Conservation (phyloP, 1,140 invertebrate genomes). For the Aphidius gifuensis region DNA sequence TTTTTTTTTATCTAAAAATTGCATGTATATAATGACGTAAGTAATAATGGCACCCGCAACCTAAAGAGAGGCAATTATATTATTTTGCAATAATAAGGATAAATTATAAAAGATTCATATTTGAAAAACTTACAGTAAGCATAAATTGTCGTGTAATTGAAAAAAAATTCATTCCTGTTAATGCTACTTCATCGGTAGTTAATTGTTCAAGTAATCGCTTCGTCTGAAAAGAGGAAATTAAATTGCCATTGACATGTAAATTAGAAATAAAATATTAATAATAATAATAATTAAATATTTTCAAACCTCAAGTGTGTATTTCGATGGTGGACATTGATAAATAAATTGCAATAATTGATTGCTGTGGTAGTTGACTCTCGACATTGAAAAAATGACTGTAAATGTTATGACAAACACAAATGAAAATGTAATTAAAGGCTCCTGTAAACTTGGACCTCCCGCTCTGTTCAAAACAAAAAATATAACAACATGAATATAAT, state of each 20-base stretch:
- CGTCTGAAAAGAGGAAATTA: conserved; percentile 46
- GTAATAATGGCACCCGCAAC: conserved; percentile 55
- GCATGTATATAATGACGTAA: conserved; percentile 26
- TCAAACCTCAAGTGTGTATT: conserved; percentile 59
- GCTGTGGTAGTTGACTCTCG: conserved; percentile 64
- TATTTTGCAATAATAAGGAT: background rate
- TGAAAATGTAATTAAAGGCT: conserved; percentile 62
- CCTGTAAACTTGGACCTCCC: conserved; percentile 25
- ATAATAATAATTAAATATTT: conserved; percentile 10
- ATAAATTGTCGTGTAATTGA: conserved; percentile 63
- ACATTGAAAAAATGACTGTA: conserved; percentile 59
- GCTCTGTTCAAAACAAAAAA: too few relatives aligned
- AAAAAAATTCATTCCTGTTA: conserved; percentile 63
- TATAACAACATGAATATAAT: too few relatives aligned
- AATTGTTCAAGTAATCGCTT: conserved; percentile 62
- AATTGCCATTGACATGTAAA: background rate
- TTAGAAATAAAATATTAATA: conserved; percentile 2
- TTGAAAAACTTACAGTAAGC: conserved; percentile 57
- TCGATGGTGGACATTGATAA: conserved; percentile 57
- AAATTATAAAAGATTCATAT: background rate
- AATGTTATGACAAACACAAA: conserved; percentile 61
- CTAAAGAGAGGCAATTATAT: conserved; percentile 22
- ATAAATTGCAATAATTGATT: conserved; percentile 56
- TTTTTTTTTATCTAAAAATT: conserved; percentile 41
- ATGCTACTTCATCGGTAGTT: conserved; percentile 57